Conservation (phyloP, 2,797 vertebrate genomes). For the Etheostoma nigrum region DNA sequence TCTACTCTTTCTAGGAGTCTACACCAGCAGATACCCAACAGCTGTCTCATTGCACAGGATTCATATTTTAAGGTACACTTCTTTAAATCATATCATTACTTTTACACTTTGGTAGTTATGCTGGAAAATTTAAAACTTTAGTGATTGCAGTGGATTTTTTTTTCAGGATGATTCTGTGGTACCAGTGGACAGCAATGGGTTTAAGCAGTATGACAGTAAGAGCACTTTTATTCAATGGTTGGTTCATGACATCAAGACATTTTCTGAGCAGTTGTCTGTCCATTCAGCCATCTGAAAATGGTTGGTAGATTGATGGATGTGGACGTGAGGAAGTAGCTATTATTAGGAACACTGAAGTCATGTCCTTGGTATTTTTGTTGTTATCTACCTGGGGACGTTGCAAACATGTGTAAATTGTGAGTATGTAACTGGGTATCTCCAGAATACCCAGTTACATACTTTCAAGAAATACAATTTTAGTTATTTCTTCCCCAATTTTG, state of each 20-base stretch:
- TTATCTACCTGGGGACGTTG: background rate
- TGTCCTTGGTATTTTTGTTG: background rate
- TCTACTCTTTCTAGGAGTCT: constrained; percentile 89
- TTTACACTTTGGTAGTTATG: background rate
- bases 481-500: no score
- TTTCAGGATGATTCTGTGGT: constrained; percentile 89
- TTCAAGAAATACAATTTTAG: no score
- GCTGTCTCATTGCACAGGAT: constrained; percentile 91
- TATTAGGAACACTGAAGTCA: background rate
- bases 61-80: constrained; percentile 92
- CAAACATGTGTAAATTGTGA: background rate
- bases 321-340: background rate
- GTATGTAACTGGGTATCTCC: background rate
- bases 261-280: background rate
- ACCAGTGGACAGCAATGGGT: constrained; percentile 89
- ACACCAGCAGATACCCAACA: constrained; percentile 87
- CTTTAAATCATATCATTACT: background rate
- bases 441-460: no score
- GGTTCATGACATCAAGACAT: constrained; percentile 2
- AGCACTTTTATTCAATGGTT: constrained; percentile 2
- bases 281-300: background rate
- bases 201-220: constrained; percentile 95
- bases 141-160: constrained; percentile 18
- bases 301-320: background rate
- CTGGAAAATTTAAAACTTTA: background rate